Evolutionary conservation across 2,888 invertebrate species (phyloP), one percentile per base, ranked within the genome.

Genomic region (Blastobasis lacticolella): DNA sequence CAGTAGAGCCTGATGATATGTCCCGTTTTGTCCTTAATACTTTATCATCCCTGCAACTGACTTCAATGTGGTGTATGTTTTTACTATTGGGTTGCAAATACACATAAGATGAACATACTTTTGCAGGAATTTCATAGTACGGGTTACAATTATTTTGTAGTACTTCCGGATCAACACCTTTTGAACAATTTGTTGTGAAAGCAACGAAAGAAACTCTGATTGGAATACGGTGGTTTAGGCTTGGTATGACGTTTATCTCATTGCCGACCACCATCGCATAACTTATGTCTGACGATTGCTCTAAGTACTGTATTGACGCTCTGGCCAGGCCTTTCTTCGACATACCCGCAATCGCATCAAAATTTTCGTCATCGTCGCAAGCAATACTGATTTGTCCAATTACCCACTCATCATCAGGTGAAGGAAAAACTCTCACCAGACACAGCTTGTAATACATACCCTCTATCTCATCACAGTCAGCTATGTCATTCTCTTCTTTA

Each of bases 391-490:
- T 62, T 36, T 72, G 71, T 45, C 71, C 59, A 36, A 83, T 54
- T 4, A 78, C 62, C 7, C 75, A 56, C 47, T 81, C 81, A 57
- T 84, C 80, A 38, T 77, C 76, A n/a, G 69, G 60, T n/a, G 75
- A 69, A 3, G 82, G 83, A 67, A 70, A 82, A 23, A 83, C 47
- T 46, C 76, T 70, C n/a, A 70, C 80, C 37, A 74, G 65, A 58
- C 84, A 84, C 45, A 82, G 50, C 57, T 57, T 75, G 53, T 81
- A 81, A 48, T 63, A 62, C 48, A 70, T 55, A 23, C 77, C 81
- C 42, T 73, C 69, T 57, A 84, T 63, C 64, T 83, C 84, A 10
- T 81, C 83, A 59, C 85, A 84, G 10, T 69, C 54, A 3, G 57
- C 23, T 7, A 81, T 52, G 49, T 72, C 64, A 6, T 52, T 49